A percentile compares a stretch with the other conserved stretches of the same genome.
Evolutionary conservation across 2,113 vertebrate genomes (phyloP).

Genomic region (Bambusicola thoracicus): DNA sequence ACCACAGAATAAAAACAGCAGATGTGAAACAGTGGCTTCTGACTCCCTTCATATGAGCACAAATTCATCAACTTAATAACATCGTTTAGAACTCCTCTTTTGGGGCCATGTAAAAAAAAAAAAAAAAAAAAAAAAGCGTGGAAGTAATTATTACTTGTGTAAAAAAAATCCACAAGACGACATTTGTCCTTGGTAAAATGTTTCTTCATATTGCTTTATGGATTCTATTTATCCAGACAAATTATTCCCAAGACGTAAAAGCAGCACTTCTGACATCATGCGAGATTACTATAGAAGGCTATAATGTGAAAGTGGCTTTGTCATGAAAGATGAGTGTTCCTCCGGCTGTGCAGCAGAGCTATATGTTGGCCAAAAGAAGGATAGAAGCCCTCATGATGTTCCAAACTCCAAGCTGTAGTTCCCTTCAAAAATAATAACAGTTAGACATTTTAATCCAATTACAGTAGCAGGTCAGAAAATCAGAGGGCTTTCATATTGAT

Average conservation of each 20-base stretch:
- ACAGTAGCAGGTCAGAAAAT: slow-evolving; percentile 8
- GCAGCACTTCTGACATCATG: background rate
- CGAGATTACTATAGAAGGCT: background rate
- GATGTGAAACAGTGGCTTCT: slow-evolving; percentile 40
- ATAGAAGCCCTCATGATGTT: background rate
- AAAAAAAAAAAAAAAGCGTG: background rate
- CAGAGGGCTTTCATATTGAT: slow-evolving; percentile 27
- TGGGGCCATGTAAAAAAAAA: background rate
- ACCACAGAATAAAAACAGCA: slow-evolving; percentile 27
- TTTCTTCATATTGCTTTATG: slow-evolving; percentile 20
- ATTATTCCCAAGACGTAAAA: background rate
- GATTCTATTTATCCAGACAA: background rate
- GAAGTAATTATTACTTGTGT: slow-evolving; percentile 5
- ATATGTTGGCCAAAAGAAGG: background rate
- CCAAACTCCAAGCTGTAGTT: background rate
- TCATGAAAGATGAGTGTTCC: background rate
- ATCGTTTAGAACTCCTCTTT: background rate
- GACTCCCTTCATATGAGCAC: background rate
- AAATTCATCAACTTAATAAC: slow-evolving; percentile 35
- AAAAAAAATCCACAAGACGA: slow-evolving; percentile 13
- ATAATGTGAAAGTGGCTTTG: background rate
- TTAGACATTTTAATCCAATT: slow-evolving; percentile 67
- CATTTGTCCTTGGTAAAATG: background rate
- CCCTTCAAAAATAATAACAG: slow-evolving; percentile 7
- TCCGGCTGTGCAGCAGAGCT: accelerated